Conservation (phyloP, 2,113 vertebrate genomes). For the Erythrocercus mccallii region DNA sequence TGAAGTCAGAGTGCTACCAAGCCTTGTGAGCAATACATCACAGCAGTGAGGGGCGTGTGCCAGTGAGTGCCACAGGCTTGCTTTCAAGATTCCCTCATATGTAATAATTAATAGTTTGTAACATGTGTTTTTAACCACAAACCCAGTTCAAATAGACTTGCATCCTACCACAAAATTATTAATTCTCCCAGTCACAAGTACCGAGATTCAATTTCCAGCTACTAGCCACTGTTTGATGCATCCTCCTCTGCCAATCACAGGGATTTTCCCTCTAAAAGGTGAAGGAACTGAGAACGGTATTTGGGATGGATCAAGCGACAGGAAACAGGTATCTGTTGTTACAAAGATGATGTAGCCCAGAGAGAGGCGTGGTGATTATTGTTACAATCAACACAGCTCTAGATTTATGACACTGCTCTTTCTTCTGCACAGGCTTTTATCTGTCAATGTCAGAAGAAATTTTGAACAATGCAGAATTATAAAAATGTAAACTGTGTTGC, state of each 20-base stretch:
- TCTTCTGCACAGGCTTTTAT: background rate
- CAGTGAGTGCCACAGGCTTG: background rate
- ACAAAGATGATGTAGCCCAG: background rate
- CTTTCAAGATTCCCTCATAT: background rate
- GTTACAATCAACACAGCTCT: background rate
- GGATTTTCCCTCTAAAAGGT: background rate
- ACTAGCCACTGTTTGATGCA: background rate
- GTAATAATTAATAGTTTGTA: background rate
- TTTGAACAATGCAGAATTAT: background rate
- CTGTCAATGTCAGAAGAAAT: background rate
- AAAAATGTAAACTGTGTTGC: background rate
- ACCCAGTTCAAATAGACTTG: background rate
- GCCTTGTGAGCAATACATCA: background rate
- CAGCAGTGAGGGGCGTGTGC: accelerated
- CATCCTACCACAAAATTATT: background rate
- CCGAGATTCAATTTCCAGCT: background rate
- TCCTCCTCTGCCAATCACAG: background rate
- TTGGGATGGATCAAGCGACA: background rate
- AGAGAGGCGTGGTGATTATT: background rate
- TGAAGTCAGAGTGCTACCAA: background rate
- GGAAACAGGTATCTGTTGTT: background rate
- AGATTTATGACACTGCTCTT: background rate
- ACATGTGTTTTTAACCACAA: background rate
- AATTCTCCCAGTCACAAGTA: background rate
- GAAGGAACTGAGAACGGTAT: background rate